phyloP scores from a whole-genome alignment of 1,140 invertebrate genomes.

The Drosophila lowei region DNA sequence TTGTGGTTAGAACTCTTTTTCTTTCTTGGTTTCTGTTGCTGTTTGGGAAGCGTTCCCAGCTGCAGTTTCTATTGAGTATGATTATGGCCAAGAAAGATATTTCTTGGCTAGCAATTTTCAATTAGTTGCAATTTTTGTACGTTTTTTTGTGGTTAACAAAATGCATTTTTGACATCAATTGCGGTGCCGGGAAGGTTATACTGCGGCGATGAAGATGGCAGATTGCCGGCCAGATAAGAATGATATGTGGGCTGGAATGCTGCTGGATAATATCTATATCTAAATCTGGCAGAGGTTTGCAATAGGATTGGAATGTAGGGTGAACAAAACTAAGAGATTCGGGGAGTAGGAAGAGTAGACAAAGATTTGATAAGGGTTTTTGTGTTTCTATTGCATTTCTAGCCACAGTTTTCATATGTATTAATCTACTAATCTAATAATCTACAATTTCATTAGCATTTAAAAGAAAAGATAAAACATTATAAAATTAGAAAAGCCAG shows the following conservation, averaged over 20 bases:
- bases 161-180: slow-evolving; percentile 51
- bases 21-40: slow-evolving; percentile 22
- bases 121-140: slow-evolving; percentile 47
- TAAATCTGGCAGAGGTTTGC: slow-evolving; percentile 1
- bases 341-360: not conserved
- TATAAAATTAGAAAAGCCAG: too few species aligned
- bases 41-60: slow-evolving; percentile 51
- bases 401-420: too few species aligned
- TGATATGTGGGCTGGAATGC: slow-evolving; percentile 45
- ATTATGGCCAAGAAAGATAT: slow-evolving; percentile 47
- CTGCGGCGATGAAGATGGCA: slow-evolving; percentile 24
- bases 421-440: too few species aligned
- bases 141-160: slow-evolving; percentile 39
- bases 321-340: not conserved
- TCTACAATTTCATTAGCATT: too few species aligned
- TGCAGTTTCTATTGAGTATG: slow-evolving; percentile 42
- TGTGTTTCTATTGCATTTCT: too few species aligned
- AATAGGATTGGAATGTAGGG: not conserved
- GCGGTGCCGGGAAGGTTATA: slow-evolving; percentile 28
- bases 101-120: slow-evolving; percentile 43
- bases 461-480: too few species aligned
- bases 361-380: not conserved
- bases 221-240: slow-evolving; percentile 21
- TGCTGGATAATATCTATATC: not conserved
- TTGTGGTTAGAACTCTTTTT: slow-evolving; percentile 49